These are phyloP conservation scores for Hermaeophaga mercurialis DNA, from an alignment of 2,888 invertebrate species.

Conservation along the genomic window DNA sequence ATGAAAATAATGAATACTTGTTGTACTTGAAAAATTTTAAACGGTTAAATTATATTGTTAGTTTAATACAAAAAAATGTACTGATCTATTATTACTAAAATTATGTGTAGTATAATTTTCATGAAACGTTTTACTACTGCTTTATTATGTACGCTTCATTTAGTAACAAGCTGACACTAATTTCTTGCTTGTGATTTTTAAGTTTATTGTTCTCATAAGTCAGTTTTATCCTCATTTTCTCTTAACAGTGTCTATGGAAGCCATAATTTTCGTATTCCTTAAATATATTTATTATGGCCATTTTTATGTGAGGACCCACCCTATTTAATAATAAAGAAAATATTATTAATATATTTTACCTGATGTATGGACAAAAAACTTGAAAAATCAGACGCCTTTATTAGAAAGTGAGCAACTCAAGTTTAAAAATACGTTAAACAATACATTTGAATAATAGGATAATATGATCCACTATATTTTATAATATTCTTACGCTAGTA, in stretches of 20 bases:
- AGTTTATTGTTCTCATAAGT: constrained; percentile 11
- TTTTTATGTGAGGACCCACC: no score
- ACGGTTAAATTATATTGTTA: background rate
- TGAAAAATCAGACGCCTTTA: no score
- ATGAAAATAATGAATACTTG: no score
- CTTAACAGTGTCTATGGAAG: constrained; percentile 4
- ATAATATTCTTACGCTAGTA: no score
- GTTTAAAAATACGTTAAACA: no score
- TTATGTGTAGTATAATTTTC: constrained; percentile 2
- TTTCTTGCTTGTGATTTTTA: constrained; percentile 20
- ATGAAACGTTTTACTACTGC: constrained; percentile 8
- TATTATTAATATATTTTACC: no score
- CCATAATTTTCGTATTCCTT: background rate
- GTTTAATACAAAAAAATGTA: background rate
- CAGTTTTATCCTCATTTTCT: constrained; percentile 4
- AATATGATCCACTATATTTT: no score
- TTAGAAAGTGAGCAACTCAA: no score
- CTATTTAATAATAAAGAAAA: background rate
- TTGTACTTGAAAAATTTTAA: no score
- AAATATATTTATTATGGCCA: constrained; percentile 3
- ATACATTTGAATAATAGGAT: no score
- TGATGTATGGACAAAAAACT: no score
- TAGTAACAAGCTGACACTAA: constrained; percentile 10
- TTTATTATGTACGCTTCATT: constrained; percentile 16
- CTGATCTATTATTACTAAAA: background rate